A percentile compares a stretch with the other conserved stretches of the same genome.
Evolutionary conservation across 2,113 vertebrate species (phyloP).

Genomic region (Dipodomys merriami): DNA sequence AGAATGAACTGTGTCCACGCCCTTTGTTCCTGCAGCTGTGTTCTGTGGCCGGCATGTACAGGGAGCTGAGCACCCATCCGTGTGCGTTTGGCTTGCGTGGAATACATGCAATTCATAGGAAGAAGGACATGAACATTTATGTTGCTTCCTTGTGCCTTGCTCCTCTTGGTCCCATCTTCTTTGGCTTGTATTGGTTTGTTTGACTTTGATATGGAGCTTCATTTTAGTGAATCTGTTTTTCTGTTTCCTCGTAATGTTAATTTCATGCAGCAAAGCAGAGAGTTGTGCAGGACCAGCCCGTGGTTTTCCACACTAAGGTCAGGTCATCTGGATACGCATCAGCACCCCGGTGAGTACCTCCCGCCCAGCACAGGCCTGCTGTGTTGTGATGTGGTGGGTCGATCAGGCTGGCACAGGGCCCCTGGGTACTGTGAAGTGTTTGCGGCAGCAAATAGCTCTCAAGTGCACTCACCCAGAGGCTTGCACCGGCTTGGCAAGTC

Average conservation of each 20-base stretch:
- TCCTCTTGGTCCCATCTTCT: not conserved
- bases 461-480: not conserved
- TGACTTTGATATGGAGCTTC: not conserved
- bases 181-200: not conserved
- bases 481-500: fast-evolving
- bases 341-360: conserved; percentile 86
- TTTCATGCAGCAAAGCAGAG: conserved; percentile 75
- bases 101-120: fast-evolving
- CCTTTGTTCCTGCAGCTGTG: not conserved
- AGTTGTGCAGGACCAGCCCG: conserved; percentile 85
- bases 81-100: fast-evolving
- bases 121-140: no score
- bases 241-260: not conserved
- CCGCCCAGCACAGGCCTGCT: no score
- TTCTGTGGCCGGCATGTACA: fast-evolving
- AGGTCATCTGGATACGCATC: conserved; percentile 92
- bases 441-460: fast-evolving
- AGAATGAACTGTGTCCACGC: not conserved
- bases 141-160: not conserved
- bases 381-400: no score
- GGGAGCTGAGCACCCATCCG: fast-evolving
- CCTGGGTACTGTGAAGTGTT: not conserved
- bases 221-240: not conserved
- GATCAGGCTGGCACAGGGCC: not conserved
- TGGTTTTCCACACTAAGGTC: conserved; percentile 92